Evolutionary conservation across 2,113 vertebrate genomes (phyloP).

Genomic region (Nanorana parkeri): DNA sequence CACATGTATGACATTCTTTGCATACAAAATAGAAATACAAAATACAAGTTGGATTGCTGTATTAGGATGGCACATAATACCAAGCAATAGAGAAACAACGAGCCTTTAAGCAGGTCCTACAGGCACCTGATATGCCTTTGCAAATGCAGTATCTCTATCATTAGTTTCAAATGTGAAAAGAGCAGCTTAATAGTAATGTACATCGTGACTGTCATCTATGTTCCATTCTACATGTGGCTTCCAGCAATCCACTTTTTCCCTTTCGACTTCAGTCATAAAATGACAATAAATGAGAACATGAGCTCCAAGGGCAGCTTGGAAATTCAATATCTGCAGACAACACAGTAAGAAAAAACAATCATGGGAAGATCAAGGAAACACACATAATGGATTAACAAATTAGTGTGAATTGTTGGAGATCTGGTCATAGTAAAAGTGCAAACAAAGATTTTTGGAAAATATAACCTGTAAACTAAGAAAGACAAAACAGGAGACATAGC

Average conservation of each 20-base stretch:
- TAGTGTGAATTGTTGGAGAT: background rate
- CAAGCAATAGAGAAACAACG: no score
- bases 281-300: background rate
- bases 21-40: no score
- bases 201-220: background rate
- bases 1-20: no score
- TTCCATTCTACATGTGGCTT: background rate
- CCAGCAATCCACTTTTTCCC: background rate
- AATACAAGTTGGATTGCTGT: no score
- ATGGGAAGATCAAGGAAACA: background rate
- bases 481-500: background rate
- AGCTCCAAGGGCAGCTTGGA: background rate
- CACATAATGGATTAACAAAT: background rate
- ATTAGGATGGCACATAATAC: no score
- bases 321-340: background rate
- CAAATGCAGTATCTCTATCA: no score
- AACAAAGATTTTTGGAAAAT: background rate
- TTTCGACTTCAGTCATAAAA: background rate
- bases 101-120: no score
- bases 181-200: background rate
- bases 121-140: no score
- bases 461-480: background rate
- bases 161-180: background rate
- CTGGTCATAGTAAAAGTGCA: background rate
- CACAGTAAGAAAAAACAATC: background rate